A percentile compares a stretch with the other conserved stretches of the same genome.
Evolutionary conservation across 2,888 invertebrate species (phyloP).

Genomic region (Chrysina gloriosa): DNA sequence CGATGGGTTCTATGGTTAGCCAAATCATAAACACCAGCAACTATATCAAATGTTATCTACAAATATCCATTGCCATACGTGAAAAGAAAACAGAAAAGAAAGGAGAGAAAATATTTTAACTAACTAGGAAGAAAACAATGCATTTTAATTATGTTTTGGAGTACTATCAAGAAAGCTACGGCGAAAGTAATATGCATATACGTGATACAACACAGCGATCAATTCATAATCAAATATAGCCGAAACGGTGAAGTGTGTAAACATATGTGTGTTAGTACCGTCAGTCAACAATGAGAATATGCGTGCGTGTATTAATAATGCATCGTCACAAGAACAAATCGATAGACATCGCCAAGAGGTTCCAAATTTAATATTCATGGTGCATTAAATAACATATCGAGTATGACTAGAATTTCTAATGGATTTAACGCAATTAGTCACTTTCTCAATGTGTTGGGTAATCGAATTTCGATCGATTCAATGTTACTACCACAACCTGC

Average conservation of each 20-base stretch:
- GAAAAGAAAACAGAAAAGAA: too few relatives aligned
- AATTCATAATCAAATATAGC: background rate
- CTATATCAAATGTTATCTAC: too few relatives aligned
- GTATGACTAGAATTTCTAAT: conserved; percentile 33
- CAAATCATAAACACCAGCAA: too few relatives aligned
- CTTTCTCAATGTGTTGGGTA: conserved; percentile 35
- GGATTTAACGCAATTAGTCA: conserved; percentile 34
- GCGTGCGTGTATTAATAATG: conserved; percentile 19
- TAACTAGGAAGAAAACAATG: background rate
- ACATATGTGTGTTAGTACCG: conserved; percentile 12
- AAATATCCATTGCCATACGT: too few relatives aligned
- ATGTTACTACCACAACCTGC: conserved; percentile 6
- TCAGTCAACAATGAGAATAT: conserved; percentile 6
- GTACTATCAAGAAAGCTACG: background rate
- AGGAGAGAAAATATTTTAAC: too few relatives aligned
- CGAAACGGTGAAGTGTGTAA: background rate
- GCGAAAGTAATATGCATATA: background rate
- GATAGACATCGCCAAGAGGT: conserved; percentile 21
- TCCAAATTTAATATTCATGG: conserved; percentile 35
- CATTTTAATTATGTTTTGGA: background rate
- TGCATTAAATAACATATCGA: conserved; percentile 40
- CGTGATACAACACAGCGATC: background rate
- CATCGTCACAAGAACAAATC: conserved; percentile 1
- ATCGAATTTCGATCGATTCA: conserved; percentile 34
- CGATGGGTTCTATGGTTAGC: too few relatives aligned